Percentiles rank a stretch among this genome's conserved stretches.
Evolutionary conservation across 2,888 invertebrate species (phyloP).

Genomic region (Eumerus sabulonum): DNA sequence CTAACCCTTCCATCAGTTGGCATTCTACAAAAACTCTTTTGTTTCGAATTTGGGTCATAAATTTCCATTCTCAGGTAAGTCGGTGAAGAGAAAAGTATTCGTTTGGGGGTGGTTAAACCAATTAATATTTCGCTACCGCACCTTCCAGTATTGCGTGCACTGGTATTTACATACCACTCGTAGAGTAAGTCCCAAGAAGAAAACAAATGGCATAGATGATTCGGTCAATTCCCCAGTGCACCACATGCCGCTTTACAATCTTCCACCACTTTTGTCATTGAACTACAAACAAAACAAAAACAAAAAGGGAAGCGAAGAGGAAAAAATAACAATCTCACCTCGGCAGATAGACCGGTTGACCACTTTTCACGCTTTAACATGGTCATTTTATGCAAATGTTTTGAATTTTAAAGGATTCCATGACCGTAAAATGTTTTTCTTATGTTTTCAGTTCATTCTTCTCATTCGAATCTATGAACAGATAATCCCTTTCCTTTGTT

Average conservation of each 20-base stretch:
- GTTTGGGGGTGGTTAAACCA: constrained; percentile 62
- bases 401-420: constrained; percentile 63
- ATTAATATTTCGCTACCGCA: constrained; percentile 66
- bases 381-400: constrained; percentile 63
- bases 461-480: constrained; percentile 49
- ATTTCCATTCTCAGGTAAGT: constrained; percentile 19
- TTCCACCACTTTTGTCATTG: background rate
- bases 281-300: background rate
- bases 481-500: constrained; percentile 66
- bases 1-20: constrained; percentile 57
- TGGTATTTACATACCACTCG: constrained; percentile 44
- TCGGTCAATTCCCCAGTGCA: constrained; percentile 26
- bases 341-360: constrained; percentile 26
- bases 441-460: constrained; percentile 32
- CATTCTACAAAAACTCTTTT: constrained; percentile 61
- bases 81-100: constrained; percentile 37
- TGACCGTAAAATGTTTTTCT: constrained; percentile 59
- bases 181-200: background rate
- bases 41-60: constrained; percentile 59
- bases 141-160: constrained; percentile 38
- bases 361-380: constrained; percentile 66
- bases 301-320: background rate
- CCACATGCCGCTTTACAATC: constrained; percentile 22
- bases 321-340: background rate
- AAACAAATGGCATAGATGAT: background rate